Conservation (phyloP, 2,113 vertebrate genomes). For the human region GRCh38 chr1:162652001-162652500, state of each 20-base stretch:
- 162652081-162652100: neutral
- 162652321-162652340: neutral
- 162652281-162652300: neutral
- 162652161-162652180: neutral
- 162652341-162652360: neutral
- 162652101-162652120: neutral
- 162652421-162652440: neutral
- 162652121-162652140: neutral
- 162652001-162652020: neutral
- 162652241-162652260: neutral
- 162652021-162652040: neutral
- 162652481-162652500: neutral
- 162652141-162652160: neutral
- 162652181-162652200: neutral
- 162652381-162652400: neutral
- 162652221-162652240: neutral
- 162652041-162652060: neutral
- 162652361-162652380: neutral
- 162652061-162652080: neutral
- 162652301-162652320: neutral
- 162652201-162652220: neutral
- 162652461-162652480: neutral
- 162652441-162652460: neutral
- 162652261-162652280: neutral
- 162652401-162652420: neutral